These are phyloP conservation scores for Rhorus exstirpatorius DNA, from an alignment of 2,888 invertebrate genomes.

Conservation along the genomic window DNA sequence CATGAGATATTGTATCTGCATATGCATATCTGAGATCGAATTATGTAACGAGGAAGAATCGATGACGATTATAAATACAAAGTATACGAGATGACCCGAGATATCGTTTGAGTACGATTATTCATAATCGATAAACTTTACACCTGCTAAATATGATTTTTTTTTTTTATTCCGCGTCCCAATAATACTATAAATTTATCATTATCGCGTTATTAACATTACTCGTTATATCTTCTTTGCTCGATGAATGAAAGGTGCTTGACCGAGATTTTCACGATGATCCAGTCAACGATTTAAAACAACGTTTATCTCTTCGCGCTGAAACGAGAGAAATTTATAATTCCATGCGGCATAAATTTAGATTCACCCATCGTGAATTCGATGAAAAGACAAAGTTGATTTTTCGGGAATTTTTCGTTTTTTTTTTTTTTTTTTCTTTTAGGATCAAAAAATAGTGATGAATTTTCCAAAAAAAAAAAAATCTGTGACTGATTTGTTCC, in stretches of 20 bases:
- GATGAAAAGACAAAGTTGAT: too few species aligned
- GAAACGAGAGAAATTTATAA: not conserved
- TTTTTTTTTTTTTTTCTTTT: too few species aligned
- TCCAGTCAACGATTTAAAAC: not conserved
- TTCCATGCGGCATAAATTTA: too few species aligned
- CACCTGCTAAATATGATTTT: slow-evolving; percentile 5
- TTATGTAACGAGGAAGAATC: not conserved
- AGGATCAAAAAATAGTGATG: too few species aligned
- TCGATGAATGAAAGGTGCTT: not conserved
- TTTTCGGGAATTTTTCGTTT: too few species aligned
- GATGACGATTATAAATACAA: slow-evolving; percentile 52
- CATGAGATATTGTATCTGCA: slow-evolving; percentile 15
- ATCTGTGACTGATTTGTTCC: too few species aligned
- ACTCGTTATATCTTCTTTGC: too few species aligned
- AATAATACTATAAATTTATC: not conserved
- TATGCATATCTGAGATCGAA: not conserved
- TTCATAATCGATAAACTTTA: slow-evolving; percentile 42
- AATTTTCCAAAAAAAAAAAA: too few species aligned
- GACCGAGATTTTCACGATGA: slow-evolving; percentile 20
- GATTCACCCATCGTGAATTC: too few species aligned
- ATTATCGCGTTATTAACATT: too few species aligned
- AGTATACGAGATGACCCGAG: slow-evolving; percentile 1
- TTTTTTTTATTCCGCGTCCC: not conserved
- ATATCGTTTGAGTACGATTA: slow-evolving; percentile 43
- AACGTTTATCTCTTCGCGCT: not conserved